Conservation (phyloP, 2,797 vertebrate species). For the Margarornis squamiger region DNA sequence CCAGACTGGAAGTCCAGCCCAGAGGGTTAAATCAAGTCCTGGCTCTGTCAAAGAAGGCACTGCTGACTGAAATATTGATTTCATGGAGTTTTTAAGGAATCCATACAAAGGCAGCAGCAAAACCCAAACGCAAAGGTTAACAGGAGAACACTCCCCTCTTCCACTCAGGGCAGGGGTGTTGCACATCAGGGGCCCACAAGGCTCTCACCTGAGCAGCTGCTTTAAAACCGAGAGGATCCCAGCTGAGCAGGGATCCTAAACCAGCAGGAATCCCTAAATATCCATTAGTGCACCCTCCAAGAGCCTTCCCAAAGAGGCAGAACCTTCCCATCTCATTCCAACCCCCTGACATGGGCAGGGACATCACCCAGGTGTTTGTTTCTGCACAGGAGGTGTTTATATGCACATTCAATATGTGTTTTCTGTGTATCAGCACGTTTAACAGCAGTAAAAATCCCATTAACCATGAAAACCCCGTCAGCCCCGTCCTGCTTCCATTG, state of each 20-base stretch:
- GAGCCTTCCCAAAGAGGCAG: neutral
- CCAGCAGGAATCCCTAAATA: neutral
- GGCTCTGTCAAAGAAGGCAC: neutral
- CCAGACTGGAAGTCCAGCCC: neutral
- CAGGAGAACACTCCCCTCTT: neutral
- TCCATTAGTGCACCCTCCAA: neutral
- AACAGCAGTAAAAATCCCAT: neutral
- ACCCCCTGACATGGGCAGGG: no score
- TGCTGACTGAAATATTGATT: accelerated
- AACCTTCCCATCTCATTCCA: neutral
- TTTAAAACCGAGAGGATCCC: neutral
- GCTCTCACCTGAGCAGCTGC: neutral
- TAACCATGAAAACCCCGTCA: neutral
- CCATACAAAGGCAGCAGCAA: neutral
- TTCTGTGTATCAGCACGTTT: neutral
- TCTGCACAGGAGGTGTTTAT: neutral
- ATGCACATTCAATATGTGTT: neutral
- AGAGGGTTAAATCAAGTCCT: neutral
- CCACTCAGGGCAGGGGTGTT: neutral
- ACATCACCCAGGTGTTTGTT: neutral
- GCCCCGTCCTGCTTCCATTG: neutral
- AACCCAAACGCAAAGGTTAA: neutral
- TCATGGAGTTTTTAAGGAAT: neutral
- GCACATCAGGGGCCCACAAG: neutral
- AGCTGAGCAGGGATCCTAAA: neutral